These are phyloP conservation scores for Drosophila tani DNA, from an alignment of 1,140 invertebrate species.

Conservation along the genomic window DNA sequence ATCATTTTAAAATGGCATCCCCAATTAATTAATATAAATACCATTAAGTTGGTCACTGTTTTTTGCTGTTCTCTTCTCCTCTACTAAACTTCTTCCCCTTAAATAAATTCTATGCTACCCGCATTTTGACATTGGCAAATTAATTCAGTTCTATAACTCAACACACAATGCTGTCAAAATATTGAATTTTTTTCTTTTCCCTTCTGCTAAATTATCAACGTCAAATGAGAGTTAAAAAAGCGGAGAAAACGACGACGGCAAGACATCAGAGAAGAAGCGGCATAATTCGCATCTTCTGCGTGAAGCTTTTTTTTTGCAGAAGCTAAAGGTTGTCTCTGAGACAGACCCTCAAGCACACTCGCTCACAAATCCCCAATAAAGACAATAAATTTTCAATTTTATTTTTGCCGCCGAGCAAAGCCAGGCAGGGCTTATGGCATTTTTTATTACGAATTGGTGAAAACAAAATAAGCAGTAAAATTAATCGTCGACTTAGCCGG, in stretches of 20 bases:
- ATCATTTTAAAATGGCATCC: neutral
- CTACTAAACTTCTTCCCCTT: neutral
- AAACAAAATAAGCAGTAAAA: slow-evolving; percentile 82
- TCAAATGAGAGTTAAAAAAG: slow-evolving; percentile 62
- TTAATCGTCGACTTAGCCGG: slow-evolving; percentile 76
- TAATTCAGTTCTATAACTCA: slow-evolving; percentile 81
- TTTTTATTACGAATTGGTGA: slow-evolving; percentile 68
- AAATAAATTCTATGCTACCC: slow-evolving; percentile 15
- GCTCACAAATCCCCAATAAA: slow-evolving; percentile 42
- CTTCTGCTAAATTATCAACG: slow-evolving; percentile 72
- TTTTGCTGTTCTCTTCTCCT: neutral
- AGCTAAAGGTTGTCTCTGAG: slow-evolving; percentile 63
- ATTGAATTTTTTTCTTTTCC: slow-evolving; percentile 60
- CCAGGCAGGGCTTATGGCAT: slow-evolving; percentile 46
- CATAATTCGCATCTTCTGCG: slow-evolving; percentile 38
- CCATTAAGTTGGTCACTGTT: neutral
- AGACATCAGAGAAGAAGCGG: slow-evolving; percentile 38
- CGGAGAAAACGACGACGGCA: slow-evolving; percentile 21
- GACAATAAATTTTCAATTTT: slow-evolving; percentile 82
- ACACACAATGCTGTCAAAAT: slow-evolving; percentile 81
- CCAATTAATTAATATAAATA: neutral
- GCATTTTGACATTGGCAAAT: slow-evolving; percentile 52
- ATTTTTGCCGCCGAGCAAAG: slow-evolving; percentile 56
- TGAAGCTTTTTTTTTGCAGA: slow-evolving; percentile 40
- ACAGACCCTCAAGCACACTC: slow-evolving; percentile 24